Conservation (phyloP, 2,113 vertebrate genomes). For the Colaptes auratus region DNA sequence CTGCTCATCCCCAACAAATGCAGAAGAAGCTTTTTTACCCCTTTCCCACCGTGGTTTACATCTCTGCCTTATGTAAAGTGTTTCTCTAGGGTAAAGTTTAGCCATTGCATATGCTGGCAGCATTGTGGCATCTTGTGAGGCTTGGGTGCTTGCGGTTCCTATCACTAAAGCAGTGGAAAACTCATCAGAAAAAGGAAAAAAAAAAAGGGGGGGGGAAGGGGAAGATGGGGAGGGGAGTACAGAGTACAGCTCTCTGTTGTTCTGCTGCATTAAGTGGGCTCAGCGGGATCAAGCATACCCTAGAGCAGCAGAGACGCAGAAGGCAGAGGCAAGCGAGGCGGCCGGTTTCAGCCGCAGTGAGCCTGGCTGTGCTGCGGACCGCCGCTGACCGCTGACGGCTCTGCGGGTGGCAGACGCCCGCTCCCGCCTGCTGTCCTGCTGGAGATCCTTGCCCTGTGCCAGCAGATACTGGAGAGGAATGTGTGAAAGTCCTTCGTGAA, state of each 20-base stretch:
- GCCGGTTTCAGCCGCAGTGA: accelerated
- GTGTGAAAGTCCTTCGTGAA: not conserved
- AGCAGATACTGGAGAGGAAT: not conserved
- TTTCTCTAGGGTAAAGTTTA: not conserved
- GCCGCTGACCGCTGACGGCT: accelerated
- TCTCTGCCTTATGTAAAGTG: not conserved
- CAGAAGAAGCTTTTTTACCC: not conserved
- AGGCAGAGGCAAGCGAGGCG: not conserved
- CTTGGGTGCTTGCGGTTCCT: not conserved
- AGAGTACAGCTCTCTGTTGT: not conserved
- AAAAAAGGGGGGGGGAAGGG: no score
- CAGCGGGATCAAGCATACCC: not conserved
- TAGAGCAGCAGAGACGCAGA: not conserved
- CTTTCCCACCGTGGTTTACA: not conserved
- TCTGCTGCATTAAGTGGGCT: not conserved
- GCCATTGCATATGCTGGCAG: not conserved
- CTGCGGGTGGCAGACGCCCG: accelerated
- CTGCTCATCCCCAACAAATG: not conserved
- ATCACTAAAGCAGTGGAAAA: not conserved
- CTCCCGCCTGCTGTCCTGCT: not conserved
- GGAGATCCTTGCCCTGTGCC: not conserved
- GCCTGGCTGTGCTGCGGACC: not conserved
- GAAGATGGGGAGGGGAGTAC: not conserved
- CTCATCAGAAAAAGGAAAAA: not conserved
- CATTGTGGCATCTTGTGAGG: not conserved